Conservation (phyloP, 2,888 invertebrate species). For the Auanema sp. region DNA sequence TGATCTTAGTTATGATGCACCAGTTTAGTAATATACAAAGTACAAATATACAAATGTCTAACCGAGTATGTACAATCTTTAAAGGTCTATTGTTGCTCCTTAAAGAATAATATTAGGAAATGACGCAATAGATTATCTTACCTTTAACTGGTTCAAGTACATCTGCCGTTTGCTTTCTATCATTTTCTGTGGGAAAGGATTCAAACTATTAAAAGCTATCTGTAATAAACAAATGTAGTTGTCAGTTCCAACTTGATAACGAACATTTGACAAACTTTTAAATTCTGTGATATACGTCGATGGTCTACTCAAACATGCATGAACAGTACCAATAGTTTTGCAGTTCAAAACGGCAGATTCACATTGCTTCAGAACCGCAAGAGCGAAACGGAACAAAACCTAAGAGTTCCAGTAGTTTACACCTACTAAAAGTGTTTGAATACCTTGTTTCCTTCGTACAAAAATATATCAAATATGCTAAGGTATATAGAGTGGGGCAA, state of each 20-base stretch:
- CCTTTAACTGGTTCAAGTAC: conserved; percentile 66
- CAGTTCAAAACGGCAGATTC: conserved; percentile 67
- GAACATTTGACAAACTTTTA: conserved; percentile 67
- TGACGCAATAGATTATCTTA: conserved; percentile 2
- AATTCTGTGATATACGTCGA: conserved; percentile 68
- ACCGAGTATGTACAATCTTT: no score
- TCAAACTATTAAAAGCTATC: conserved; percentile 69
- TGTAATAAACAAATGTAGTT: conserved; percentile 47
- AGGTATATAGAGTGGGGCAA: conserved; percentile 69
- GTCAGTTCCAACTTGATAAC: neutral
- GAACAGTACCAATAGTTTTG: conserved; percentile 55
- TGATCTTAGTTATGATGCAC: no score
- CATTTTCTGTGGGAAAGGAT: conserved; percentile 68
- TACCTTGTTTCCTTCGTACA: conserved; percentile 71
- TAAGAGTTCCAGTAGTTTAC: conserved; percentile 33
- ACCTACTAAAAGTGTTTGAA: conserved; percentile 4
- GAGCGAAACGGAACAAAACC: conserved; percentile 70
- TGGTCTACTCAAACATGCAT: conserved; percentile 66
- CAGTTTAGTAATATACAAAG: no score
- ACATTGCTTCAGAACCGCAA: conserved; percentile 68
- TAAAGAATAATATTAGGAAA: no score
- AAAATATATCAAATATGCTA: conserved; percentile 70
- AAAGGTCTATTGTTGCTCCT: no score
- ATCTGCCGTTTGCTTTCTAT: conserved; percentile 66
- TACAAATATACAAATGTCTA: no score